Conservation (phyloP, 2,888 invertebrate species). For the Halictus quadricinctus region DNA sequence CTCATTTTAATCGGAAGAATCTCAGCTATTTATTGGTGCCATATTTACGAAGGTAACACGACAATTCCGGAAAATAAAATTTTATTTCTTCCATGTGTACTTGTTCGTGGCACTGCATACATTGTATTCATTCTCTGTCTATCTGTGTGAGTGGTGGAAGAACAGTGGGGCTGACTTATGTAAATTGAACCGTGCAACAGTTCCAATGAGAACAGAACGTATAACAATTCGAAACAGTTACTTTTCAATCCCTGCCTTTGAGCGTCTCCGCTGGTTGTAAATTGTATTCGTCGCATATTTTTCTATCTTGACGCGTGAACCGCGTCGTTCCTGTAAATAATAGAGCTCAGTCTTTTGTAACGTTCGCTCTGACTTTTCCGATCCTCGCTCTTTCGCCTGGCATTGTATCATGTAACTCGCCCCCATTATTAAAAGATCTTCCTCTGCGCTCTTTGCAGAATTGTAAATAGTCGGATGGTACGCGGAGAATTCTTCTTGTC, state of each 20-base stretch:
- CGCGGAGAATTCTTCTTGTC: background rate
- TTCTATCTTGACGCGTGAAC: slow-evolving; percentile 44
- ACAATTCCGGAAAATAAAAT: no score
- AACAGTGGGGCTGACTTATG: background rate
- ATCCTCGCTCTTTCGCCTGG: slow-evolving; percentile 5
- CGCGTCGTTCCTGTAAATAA: slow-evolving; percentile 45
- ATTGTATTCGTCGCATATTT: slow-evolving; percentile 46
- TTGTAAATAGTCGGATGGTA: background rate
- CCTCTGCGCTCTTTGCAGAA: background rate
- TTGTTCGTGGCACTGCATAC: no score
- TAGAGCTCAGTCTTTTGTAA: slow-evolving; percentile 47
- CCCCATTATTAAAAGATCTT: slow-evolving; percentile 47
- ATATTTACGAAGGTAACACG: no score
- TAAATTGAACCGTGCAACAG: background rate
- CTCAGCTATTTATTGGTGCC: no score
- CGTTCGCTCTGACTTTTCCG: slow-evolving; percentile 39
- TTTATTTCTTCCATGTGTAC: no score
- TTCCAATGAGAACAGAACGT: no score
- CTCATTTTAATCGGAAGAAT: no score
- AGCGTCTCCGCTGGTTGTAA: background rate
- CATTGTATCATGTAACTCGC: slow-evolving; percentile 14
- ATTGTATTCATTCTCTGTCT: no score
- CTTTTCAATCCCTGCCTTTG: no score
- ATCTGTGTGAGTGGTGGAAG: no score
- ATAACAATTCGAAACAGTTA: no score